Percentiles rank a stretch among this genome's conserved stretches.
phyloP scores from a whole-genome alignment of 2,888 invertebrate species.

The Zonitis immaculata region DNA sequence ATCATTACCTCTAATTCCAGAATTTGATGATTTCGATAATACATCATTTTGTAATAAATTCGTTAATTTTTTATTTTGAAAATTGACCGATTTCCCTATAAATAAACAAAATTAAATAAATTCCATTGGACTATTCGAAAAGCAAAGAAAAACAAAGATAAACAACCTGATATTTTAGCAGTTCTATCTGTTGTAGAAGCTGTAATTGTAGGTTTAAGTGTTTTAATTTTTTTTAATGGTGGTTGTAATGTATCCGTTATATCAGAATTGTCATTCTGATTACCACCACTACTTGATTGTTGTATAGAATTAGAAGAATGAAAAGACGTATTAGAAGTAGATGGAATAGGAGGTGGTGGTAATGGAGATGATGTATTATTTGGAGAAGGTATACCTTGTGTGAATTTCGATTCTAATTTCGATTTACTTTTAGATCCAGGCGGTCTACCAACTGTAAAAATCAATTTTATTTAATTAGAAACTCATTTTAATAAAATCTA shows the following conservation, averaged over 20 bases:
- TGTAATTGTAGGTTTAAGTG: conserved; percentile 27
- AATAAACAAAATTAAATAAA: too few relatives aligned
- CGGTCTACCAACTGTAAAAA: conserved; percentile 52
- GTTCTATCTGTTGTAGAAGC: conserved; percentile 9
- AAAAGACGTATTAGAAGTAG: conserved; percentile 21
- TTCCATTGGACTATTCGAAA: too few relatives aligned
- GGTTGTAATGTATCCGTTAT: conserved; percentile 12
- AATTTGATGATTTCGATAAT: conserved; percentile 26
- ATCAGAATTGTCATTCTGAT: conserved; percentile 22
- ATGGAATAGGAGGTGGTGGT: conserved; percentile 25
- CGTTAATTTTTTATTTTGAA: conserved; percentile 30
- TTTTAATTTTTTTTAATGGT: conserved; percentile 31
- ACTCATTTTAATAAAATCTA: conserved; percentile 11
- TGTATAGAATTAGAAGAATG: conserved; percentile 11
- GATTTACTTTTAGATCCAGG: conserved; percentile 43
- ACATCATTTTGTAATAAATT: conserved; percentile 38
- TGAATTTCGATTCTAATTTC: conserved; percentile 42
- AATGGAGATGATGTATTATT: conserved; percentile 27
- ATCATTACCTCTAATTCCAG: conserved; percentile 39
- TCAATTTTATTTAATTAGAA: conserved; percentile 1
- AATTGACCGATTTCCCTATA: conserved; percentile 12
- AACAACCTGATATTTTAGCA: neutral
- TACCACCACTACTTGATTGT: neutral
- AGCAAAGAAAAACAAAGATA: too few relatives aligned
- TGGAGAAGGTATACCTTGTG: conserved; percentile 40